These are phyloP conservation scores for Isotomurus palustris DNA, from an alignment of 2,888 invertebrate genomes.

Conservation along the genomic window DNA sequence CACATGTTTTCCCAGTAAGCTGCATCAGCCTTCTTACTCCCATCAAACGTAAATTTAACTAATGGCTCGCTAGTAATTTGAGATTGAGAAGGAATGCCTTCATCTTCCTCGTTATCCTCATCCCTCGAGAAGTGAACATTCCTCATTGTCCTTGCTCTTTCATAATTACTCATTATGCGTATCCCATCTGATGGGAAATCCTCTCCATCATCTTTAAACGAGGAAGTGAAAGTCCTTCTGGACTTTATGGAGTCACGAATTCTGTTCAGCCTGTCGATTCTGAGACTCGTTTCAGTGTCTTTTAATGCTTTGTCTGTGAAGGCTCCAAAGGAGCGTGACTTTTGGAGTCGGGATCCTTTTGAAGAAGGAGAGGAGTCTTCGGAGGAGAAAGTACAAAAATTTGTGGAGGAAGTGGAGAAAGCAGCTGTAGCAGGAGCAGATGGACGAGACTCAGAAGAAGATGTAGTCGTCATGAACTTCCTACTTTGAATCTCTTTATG, in stretches of 20 bases:
- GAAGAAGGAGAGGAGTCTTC: background rate
- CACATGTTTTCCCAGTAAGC: constrained; percentile 42
- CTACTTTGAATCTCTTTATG: background rate
- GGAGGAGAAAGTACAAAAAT: constrained; percentile 7
- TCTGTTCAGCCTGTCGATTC: background rate
- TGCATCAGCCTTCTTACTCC: constrained; percentile 23
- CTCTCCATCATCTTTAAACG: background rate
- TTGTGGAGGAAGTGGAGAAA: background rate
- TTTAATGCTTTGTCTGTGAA: constrained; percentile 38
- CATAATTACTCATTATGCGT: no score
- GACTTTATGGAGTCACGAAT: constrained; percentile 1
- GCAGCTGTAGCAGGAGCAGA: background rate
- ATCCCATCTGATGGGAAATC: background rate
- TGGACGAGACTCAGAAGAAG: no score
- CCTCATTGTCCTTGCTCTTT: constrained; percentile 8
- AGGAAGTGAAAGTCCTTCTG: background rate
- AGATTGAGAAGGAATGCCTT: background rate
- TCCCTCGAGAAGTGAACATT: constrained; percentile 25
- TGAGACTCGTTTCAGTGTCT: constrained; percentile 31
- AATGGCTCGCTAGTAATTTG: background rate
- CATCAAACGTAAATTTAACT: constrained; percentile 4
- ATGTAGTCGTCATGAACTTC: background rate
- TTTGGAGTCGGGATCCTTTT: constrained; percentile 15
- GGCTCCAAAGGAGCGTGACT: constrained; percentile 40
- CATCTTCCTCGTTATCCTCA: background rate